phyloP scores from a whole-genome alignment of 2,888 invertebrate genomes.

The Girardia tigrina region DNA sequence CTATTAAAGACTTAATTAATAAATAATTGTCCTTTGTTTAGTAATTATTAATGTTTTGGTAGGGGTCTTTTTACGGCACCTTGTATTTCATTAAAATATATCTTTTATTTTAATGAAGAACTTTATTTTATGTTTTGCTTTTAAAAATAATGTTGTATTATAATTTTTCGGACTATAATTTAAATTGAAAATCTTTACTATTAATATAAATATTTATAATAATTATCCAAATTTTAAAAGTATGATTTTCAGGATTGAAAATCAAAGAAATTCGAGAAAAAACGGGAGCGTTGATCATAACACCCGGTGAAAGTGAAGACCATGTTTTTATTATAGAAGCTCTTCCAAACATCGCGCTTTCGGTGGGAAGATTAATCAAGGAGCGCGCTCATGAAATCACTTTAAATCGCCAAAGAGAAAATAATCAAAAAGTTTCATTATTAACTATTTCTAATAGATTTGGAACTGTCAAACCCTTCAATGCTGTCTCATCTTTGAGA shows the following conservation, averaged over 20 bases:
- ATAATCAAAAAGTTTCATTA: slow-evolving; percentile 4
- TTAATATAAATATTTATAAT: too few relatives aligned
- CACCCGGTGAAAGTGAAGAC: slow-evolving; percentile 35
- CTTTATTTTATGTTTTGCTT: too few relatives aligned
- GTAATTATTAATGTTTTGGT: too few relatives aligned
- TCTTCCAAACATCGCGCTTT: slow-evolving; percentile 29
- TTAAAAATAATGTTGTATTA: too few relatives aligned
- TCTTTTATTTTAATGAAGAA: too few relatives aligned
- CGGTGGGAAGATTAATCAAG: slow-evolving; percentile 24
- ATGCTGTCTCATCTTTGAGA: neutral
- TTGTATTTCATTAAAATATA: too few relatives aligned
- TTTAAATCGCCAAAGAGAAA: neutral
- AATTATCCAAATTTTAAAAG: too few relatives aligned
- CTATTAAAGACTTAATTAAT: too few relatives aligned
- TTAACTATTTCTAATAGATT: neutral
- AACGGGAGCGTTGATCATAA: slow-evolving; percentile 32
- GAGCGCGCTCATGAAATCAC: slow-evolving; percentile 32
- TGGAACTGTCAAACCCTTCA: neutral
- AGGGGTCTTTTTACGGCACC: too few relatives aligned
- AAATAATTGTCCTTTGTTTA: too few relatives aligned
- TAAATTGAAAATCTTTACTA: too few relatives aligned
- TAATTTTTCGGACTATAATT: too few relatives aligned
- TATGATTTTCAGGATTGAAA: slow-evolving; percentile 29
- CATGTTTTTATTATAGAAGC: slow-evolving; percentile 35
- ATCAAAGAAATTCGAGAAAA: slow-evolving; percentile 34